Evolutionary conservation across 2,888 invertebrate species (phyloP), one percentile per base, ranked within the genome.

Genomic region (Pilophorus perplexus): DNA sequence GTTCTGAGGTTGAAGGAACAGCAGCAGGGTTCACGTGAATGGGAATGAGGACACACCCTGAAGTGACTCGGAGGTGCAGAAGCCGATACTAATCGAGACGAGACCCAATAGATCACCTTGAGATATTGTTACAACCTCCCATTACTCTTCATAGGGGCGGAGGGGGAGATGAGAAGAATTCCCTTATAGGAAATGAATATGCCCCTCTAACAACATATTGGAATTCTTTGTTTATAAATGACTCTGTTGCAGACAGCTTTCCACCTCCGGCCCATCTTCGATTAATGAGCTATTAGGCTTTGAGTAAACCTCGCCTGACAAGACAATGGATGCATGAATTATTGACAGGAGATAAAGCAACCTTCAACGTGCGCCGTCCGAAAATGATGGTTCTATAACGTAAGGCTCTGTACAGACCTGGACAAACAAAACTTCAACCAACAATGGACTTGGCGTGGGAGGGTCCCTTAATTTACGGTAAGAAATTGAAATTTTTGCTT

Each of bases 201-300:
- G 46, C 62, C n/a, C n/a, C 46, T 18, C 33, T 33, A 48, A 62
- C 48, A 62, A 62, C 48, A 62, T 62, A 62, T 62, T 44, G 62
- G 62, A 62, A 62, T 62, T 62, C 62, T 46, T 46, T 27, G 46
- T 62, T 62, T 46, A 62, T 62, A 46, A 62, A 62, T 62, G 62
- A 46, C 62, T 46, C 28, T 6, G 10, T n/a, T 16, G 20, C 38
- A 38, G 55, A 55, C 55, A 55, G 55, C 22, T 2, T 5, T 22
- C 37, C 37, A 12, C 54, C 52, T 14, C 28, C 16, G 10, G 1
- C 52, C 14, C 50, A 33, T 8, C 33, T 33, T 46, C 62, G 48
- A 62, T 62, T 62, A 62, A 62, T 62, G 62, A 62, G 62, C 62
- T 62, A 62, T 62, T 62, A 62, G 62, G 27, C 62, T 46, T 62